phyloP scores from a whole-genome alignment of 2,888 invertebrate genomes.

The Notodonta dromedarius region DNA sequence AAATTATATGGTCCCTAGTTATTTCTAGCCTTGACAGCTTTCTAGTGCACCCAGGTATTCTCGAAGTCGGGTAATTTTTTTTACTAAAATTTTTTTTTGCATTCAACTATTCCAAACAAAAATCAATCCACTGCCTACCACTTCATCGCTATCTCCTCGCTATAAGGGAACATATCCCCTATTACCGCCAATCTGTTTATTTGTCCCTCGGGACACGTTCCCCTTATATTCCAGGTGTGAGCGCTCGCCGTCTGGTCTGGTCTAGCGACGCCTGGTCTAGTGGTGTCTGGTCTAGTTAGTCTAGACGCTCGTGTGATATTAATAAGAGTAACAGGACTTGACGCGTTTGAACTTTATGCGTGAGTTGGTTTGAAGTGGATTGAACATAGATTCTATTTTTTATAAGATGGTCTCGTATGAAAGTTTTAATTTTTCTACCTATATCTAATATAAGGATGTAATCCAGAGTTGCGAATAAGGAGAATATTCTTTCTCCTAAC shows the following conservation, averaged over 20 bases:
- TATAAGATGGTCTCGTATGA: no score
- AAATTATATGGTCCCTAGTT: no score
- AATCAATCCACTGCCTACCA: no score
- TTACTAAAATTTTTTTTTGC: no score
- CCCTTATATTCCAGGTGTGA: conserved; percentile 17
- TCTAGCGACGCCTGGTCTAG: conserved; percentile 21
- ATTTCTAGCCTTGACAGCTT: no score
- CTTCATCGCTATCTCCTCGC: conserved; percentile 1
- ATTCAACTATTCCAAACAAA: no score
- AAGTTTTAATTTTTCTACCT: no score
- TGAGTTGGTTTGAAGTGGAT: conserved; percentile 2
- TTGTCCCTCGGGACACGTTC: conserved; percentile 21
- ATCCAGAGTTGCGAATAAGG: no score
- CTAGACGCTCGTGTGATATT: conserved; percentile 17
- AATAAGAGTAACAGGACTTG: conserved; percentile 22
- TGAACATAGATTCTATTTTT: not conserved
- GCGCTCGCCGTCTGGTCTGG: conserved; percentile 13
- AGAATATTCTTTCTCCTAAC: no score
- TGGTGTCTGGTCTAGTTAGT: conserved; percentile 7
- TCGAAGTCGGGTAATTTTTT: no score
- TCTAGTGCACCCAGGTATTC: no score
- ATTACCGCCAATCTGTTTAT: conserved; percentile 27
- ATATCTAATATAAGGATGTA: no score
- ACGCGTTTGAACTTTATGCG: conserved; percentile 4
- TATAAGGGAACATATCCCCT: conserved; percentile 8